Evolutionary conservation across 2,113 vertebrate species (phyloP).

Genomic region (Limanda limanda): DNA sequence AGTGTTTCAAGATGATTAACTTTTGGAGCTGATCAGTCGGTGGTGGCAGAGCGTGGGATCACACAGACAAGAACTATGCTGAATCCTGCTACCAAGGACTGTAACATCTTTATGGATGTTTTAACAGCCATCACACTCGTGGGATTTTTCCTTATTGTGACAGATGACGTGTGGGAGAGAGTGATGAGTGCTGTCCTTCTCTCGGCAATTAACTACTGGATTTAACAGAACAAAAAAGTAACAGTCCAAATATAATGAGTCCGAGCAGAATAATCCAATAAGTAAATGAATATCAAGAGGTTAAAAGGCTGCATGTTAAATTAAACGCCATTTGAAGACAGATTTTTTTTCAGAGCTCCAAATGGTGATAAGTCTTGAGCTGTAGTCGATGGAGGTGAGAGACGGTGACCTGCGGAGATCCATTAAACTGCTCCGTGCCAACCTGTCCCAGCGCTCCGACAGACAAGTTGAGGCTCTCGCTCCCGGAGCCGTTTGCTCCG

Average conservation of each 20-base stretch:
- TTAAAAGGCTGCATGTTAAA: slow-evolving; percentile 1
- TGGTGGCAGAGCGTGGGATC: too few relatives aligned
- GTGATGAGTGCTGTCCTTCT: too few relatives aligned
- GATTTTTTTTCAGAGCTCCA: slow-evolving; percentile 17
- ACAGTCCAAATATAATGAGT: neutral
- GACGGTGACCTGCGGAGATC: slow-evolving; percentile 46
- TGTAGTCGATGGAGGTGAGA: slow-evolving; percentile 43
- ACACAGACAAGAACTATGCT: too few relatives aligned
- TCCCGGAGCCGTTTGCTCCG: slow-evolving; percentile 71
- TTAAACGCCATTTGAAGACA: slow-evolving; percentile 3
- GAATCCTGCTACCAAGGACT: too few relatives aligned
- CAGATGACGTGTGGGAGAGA: too few relatives aligned
- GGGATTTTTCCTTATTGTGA: too few relatives aligned
- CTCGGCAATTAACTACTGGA: too few relatives aligned
- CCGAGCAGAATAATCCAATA: neutral
- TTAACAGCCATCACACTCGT: too few relatives aligned
- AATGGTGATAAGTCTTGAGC: slow-evolving; percentile 38
- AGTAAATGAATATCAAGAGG: neutral
- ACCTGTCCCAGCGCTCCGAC: slow-evolving; percentile 24
- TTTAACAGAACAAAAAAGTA: neutral
- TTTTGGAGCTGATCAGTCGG: too few relatives aligned
- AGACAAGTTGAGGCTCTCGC: slow-evolving; percentile 32
- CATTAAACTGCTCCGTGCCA: slow-evolving; percentile 43
- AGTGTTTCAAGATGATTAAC: too few relatives aligned
- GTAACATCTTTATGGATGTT: too few relatives aligned